A percentile compares a stretch with the other conserved stretches of the same genome.
These are phyloP conservation scores for Tetranychus truncatus DNA, from an alignment of 2,888 invertebrate genomes.

Conservation along the genomic window DNA sequence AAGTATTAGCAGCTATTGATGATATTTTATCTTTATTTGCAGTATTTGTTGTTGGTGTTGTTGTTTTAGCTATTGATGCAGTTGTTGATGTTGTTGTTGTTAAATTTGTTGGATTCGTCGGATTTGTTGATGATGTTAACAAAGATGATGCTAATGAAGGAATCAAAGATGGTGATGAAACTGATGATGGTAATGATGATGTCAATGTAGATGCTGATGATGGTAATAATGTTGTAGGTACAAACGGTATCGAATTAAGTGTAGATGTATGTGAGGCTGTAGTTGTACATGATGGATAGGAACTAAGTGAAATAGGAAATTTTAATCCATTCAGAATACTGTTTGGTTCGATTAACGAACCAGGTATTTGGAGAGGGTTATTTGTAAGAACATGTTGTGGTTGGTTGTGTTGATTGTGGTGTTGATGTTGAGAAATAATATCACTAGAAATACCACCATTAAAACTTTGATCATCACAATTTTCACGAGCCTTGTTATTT, in stretches of 20 bases:
- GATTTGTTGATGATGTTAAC: not conserved
- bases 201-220: not conserved
- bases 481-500: too few species aligned
- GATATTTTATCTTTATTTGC: not conserved
- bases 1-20: too few species aligned
- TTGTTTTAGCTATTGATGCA: not conserved
- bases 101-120: too few species aligned
- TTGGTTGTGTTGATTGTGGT: not conserved
- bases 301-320: too few species aligned
- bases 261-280: too few species aligned
- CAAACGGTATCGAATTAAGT: not conserved
- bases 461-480: not conserved
- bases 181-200: not conserved
- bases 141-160: not conserved
- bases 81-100: too few species aligned
- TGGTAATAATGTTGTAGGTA: not conserved
- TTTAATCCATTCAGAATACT: too few species aligned
- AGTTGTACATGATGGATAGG: too few species aligned
- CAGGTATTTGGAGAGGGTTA: too few species aligned
- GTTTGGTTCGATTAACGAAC: too few species aligned
- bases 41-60: not conserved
- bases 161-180: not conserved
- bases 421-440: not conserved
- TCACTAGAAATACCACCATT: not conserved
- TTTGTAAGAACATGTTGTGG: not conserved